Base-by-base conservation (phyloP, 2,888 invertebrate genomes). In the Malachius bipustulatus region DNA sequence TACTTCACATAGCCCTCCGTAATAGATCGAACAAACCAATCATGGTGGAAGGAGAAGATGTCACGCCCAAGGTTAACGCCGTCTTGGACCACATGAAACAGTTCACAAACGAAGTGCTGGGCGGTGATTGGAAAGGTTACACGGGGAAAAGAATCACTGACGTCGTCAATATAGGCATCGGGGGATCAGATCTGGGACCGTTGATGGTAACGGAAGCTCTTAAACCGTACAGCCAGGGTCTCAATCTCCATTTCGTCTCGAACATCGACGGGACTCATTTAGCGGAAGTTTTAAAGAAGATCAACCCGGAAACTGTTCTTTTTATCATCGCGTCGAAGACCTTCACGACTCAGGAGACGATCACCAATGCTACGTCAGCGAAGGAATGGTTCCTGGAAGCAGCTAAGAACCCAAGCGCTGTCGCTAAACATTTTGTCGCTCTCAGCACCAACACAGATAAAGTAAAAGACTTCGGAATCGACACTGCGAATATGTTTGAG, bases 241-340 rank as follows among this genome's bases (percentile, higher is more conserved):
- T 94, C 3, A 78, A 78, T 47, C 71, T 80, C 31, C 94, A 99
- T 62, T 99, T 98, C 64, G 94, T 98, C 0, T 97, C 97, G 2
- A 99, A 99, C 62, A 91, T 99, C 53, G 98, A 99, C 67, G 98
- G 98, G 30, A 98, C 98, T 3, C 98, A 99, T 61, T 65, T 98
- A 52, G 91, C 89, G 0, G 93, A 96, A 63, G 85, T 88, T 3
- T 67, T 97, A 40, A 90, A 89, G 57, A 79, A 79, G 46, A 67
- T 98, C 15, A 74, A 84, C 64, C 82, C 94, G 0, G 96, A 96
- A 64, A 93, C 94, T 0, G 83, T 88, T 2, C 69, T 99, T 27
- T 99, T 99, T 66, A 94, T 99, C 59, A 88, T 99, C 55, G 98
- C 98, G 1, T 97, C 97, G 2, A 99, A 99, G 71, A 98, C 97